A percentile compares a stretch with the other conserved stretches of the same genome.
phyloP scores from a whole-genome alignment of 2,113 vertebrate genomes.

The Mustela lutreola region DNA sequence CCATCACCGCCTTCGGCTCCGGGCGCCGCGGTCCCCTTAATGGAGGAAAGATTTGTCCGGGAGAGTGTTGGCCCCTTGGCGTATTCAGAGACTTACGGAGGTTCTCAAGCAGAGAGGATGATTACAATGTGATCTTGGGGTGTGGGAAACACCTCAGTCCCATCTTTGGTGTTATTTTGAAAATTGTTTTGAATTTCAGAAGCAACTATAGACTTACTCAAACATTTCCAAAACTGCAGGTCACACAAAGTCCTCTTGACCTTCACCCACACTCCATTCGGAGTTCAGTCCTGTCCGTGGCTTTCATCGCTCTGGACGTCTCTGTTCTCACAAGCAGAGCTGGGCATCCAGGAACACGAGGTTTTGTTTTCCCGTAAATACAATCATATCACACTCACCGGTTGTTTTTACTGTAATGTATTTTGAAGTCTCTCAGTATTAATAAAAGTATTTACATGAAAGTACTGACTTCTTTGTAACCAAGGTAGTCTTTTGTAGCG shows the following conservation, averaged over 20 bases:
- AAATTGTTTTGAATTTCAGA: neutral
- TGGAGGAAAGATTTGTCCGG: neutral
- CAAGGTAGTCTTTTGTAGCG: rapidly evolving
- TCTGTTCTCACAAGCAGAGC: neutral
- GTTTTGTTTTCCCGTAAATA: neutral
- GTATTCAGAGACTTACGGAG: rapidly evolving
- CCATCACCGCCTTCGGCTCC: neutral
- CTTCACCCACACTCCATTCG: neutral
- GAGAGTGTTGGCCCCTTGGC: neutral
- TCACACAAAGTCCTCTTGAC: neutral
- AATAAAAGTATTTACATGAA: neutral
- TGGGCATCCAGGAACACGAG: rapidly evolving
- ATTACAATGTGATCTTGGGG: neutral
- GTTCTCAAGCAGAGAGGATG: neutral
- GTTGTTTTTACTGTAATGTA: too few relatives aligned
- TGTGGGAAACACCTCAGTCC: neutral
- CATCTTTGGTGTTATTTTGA: neutral
- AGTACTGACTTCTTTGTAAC: neutral
- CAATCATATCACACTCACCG: rapidly evolving
- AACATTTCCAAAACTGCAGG: neutral
- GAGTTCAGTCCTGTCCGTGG: rapidly evolving
- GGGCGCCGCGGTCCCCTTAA: neutral
- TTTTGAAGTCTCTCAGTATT: neutral
- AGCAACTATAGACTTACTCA: neutral
- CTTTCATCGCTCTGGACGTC: too few relatives aligned